These are phyloP conservation scores for Fulmarus glacialis DNA, from an alignment of 2,113 vertebrate species.

Conservation along the genomic window DNA sequence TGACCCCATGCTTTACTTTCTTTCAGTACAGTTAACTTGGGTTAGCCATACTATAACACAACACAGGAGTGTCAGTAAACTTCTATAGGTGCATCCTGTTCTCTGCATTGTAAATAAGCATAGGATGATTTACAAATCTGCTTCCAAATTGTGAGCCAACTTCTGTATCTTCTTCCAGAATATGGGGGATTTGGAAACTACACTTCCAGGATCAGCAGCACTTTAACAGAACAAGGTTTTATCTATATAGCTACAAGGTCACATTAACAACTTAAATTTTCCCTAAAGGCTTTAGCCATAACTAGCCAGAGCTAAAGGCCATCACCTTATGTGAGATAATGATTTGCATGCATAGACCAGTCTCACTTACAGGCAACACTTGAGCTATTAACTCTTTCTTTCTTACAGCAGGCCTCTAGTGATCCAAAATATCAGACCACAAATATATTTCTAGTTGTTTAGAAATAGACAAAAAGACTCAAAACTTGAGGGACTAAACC, in stretches of 20 bases:
- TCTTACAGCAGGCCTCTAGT: background rate
- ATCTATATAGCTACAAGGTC: background rate
- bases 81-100: background rate
- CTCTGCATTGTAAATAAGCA: background rate
- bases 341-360: background rate
- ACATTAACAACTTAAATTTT: background rate
- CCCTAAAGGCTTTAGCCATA: background rate
- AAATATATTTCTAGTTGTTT: background rate
- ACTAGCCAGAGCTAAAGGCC: background rate
- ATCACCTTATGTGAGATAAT: background rate
- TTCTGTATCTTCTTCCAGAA: background rate
- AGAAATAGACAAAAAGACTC: background rate
- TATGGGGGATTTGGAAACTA: rapidly evolving
- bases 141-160: background rate
- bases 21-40: background rate
- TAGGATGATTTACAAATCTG: background rate
- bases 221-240: background rate
- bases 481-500: background rate
- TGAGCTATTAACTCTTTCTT: background rate
- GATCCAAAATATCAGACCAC: background rate
- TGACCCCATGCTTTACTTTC: background rate
- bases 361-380: background rate
- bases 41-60: background rate
- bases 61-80: background rate
- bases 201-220: background rate